Evolutionary conservation across 2,888 invertebrate genomes (phyloP), one percentile per base, ranked within the genome.

Genomic region (Agrochola lychnidis): DNA sequence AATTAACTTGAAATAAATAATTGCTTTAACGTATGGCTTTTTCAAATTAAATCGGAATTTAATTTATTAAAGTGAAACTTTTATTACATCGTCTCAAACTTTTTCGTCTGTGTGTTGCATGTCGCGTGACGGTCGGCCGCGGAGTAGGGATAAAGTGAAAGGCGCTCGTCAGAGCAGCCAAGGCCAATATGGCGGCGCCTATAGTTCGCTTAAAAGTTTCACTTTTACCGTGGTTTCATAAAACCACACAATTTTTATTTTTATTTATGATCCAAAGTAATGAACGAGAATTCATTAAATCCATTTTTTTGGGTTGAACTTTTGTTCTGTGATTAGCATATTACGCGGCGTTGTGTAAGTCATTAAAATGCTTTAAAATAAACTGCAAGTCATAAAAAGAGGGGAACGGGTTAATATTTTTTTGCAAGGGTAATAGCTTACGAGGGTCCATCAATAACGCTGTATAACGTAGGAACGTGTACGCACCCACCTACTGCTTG

Each of bases 371-470:
- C 78, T 84, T 81, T 77, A 77, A 80, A 85, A 76, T 89, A 85
- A 87, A 88, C 78, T 85, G 81, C 89, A 89, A 85, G 88, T 87
- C 83, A 89, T 89, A 87, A 89, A 87, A 84, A 80, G 80, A 83
- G 83, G 73, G 78, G 74, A 87, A 83, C 77, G 79, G 78, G 79
- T 87, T 85, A 79, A 82, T 88, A 87, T 81, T 87, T 81, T 86
- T 82, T 81, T 72, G 82, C 79, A 78, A 71, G 89, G 79, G 78
- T 81, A 82, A 85, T 87, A 88, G 82, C 80, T 79, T 78, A 70
- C 69, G 73, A 76, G 79, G 82, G 86, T 83, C 68, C 88, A 90
- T 90, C 90, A 91, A 90, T 91, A 90, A 90, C 83, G 82, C 76
- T 78, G 71, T 83, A 86, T 85, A 85, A 84, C 81, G 81, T 80